Percentiles rank a stretch among this genome's conserved stretches.
These are phyloP conservation scores for Mactromeris polynyma DNA, from an alignment of 2,888 invertebrate genomes.

Conservation along the genomic window DNA sequence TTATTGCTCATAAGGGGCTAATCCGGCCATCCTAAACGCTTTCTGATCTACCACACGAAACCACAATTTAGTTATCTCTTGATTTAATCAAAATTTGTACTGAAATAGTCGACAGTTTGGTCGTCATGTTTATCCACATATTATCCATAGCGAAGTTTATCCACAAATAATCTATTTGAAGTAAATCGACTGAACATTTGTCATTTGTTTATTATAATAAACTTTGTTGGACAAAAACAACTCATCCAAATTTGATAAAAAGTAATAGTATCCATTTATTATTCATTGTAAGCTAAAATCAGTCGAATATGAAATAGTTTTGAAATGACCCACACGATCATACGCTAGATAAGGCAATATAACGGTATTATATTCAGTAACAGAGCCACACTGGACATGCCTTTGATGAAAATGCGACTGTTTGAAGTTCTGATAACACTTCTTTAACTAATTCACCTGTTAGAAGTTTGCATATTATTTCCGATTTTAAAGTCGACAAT, in stretches of 20 bases:
- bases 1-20: constrained; percentile 27
- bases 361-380: not conserved
- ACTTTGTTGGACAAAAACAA: not conserved
- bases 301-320: not conserved
- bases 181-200: not conserved
- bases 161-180: constrained; percentile 6
- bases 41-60: constrained; percentile 20
- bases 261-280: not conserved
- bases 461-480: not conserved
- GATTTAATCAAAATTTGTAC: constrained; percentile 9
- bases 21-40: constrained; percentile 21
- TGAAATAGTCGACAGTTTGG: constrained; percentile 2
- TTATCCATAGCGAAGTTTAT: not conserved
- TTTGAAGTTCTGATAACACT: not conserved
- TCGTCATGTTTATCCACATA: not conserved
- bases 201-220: constrained; percentile 21
- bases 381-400: not conserved
- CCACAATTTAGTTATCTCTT: constrained; percentile 2
- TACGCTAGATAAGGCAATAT: not conserved
- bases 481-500: no score
- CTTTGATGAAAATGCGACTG: not conserved
- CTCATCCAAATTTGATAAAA: not conserved
- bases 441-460: not conserved
- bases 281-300: not conserved
- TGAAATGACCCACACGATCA: not conserved